phyloP scores from a whole-genome alignment of 2,888 invertebrate species.

The Leptarthrus brevirostris region DNA sequence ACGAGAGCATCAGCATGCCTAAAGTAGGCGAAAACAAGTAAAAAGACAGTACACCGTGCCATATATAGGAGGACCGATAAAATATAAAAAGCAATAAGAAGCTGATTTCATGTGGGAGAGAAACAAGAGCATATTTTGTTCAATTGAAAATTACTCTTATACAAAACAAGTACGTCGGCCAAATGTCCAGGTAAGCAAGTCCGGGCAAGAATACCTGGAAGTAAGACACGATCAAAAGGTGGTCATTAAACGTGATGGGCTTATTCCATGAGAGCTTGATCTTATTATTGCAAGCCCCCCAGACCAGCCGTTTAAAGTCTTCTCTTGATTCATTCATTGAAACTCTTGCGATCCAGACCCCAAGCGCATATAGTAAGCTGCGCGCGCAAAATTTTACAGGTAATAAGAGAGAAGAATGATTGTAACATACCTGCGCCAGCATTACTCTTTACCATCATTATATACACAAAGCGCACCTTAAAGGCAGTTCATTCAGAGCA shows the following conservation, averaged over 20 bases:
- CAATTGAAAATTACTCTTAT: conserved; percentile 31
- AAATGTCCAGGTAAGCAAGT: neutral
- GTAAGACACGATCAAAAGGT: conserved; percentile 41
- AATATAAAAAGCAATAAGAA: conserved; percentile 14
- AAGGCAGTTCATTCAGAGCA: conserved; percentile 45
- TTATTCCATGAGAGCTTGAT: conserved; percentile 35
- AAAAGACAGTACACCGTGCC: conserved; percentile 7
- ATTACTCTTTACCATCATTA: conserved; percentile 33
- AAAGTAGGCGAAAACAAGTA: conserved; percentile 32
- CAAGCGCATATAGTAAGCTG: conserved; percentile 6
- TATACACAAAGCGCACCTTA: conserved; percentile 46
- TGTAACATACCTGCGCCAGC: conserved; percentile 30
- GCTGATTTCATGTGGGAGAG: conserved; percentile 36
- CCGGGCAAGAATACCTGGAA: conserved; percentile 30
- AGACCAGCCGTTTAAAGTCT: neutral
- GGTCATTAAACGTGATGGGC: conserved; percentile 39
- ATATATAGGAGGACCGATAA: conserved; percentile 26
- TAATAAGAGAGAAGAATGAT: conserved; percentile 33
- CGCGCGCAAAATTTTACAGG: conserved; percentile 29
- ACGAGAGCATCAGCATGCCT: conserved; percentile 28
- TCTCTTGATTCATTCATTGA: conserved; percentile 37
- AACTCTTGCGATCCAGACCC: conserved; percentile 7
- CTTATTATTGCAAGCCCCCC: conserved; percentile 19
- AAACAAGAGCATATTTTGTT: conserved; percentile 36
- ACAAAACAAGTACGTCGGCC: neutral